Evolutionary conservation across 2,113 vertebrate species (phyloP), one percentile per base, ranked within the genome.

Genomic region (human (Homo sapiens)): DNA sequence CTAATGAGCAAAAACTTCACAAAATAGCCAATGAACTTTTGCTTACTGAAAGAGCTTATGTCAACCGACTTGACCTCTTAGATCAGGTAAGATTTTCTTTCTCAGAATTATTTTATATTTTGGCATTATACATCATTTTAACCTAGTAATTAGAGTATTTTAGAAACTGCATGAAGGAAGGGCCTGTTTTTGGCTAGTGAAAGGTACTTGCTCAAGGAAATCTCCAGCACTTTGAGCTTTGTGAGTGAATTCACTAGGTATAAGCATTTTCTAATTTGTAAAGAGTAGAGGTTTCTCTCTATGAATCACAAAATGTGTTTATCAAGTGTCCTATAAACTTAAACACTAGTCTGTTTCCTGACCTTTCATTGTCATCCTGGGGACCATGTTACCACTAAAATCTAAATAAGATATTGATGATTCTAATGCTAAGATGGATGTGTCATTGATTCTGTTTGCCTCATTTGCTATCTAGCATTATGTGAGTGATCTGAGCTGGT

Each of bases 11-110:
- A 98, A 99, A 99, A 98, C 99, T 99, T 83, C 99, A 99, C 96
- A 99, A 99, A 96, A 99, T 99, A 96, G 99, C 99, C 97, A 99
- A 95, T 73, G 99, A 99, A 98, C 99, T 99, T 96, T 98, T 99
- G 97, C 99, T 99, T 83, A 99, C 99, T 13, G 99, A 99, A 98
- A 99, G 99, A 98, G 99, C 99, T 66, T 99, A 99, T 0, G 99
- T 99, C 35, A 98, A 98, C 40, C 98, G 99, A 75, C 99, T 99
- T 25, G 99, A 99, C 98, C 99, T 99, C 95, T 98, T 99, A 61
- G 98, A 99, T 88, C 97, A 98, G 98, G 99, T 99, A 99, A 59
- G 0, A 14, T 1, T 84, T 97, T 97, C 94, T 40, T 38, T 94
- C 93, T 1, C 66, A 73, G 80, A 96, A 97, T 17, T 45, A 92